Percentiles rank a stretch among this genome's conserved stretches.
phyloP scores from a whole-genome alignment of 2,888 invertebrate species.

The Tryphoninae sp. region DNA sequence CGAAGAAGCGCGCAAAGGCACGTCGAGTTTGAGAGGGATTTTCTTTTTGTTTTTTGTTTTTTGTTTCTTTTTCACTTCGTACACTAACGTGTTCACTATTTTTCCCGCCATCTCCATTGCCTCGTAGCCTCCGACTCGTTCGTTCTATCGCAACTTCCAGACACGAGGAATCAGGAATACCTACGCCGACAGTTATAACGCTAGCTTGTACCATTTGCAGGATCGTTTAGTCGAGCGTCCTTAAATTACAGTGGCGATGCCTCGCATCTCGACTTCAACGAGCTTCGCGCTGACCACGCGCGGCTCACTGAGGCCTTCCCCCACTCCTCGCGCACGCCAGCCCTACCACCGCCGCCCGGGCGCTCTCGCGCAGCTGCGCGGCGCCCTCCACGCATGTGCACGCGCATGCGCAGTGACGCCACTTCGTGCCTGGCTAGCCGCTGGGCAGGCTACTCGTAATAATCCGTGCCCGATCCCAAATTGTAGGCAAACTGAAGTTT shows the following conservation, averaged over 20 bases:
- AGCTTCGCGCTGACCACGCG: slow-evolving; percentile 10
- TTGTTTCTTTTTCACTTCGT: background rate
- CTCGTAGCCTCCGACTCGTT: slow-evolving; percentile 36
- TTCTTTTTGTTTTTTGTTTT: slow-evolving; percentile 17
- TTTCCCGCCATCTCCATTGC: slow-evolving; percentile 46
- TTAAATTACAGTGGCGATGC: slow-evolving; percentile 71
- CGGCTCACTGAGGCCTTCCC: background rate
- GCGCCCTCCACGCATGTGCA: too few species aligned
- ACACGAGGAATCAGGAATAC: slow-evolving; percentile 53
- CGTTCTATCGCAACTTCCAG: slow-evolving; percentile 22
- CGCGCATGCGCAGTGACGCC: too few species aligned
- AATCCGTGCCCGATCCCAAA: too few species aligned
- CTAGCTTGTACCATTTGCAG: slow-evolving; percentile 72
- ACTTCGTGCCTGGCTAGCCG: too few species aligned
- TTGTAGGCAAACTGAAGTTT: too few species aligned
- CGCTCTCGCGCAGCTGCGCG: too few species aligned
- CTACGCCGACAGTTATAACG: slow-evolving; percentile 74
- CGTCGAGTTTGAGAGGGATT: slow-evolving; percentile 45
- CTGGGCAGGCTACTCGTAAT: too few species aligned
- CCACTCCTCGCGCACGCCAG: background rate
- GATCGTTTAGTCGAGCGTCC: slow-evolving; percentile 74
- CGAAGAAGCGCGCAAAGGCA: slow-evolving; percentile 44
- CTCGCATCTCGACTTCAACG: slow-evolving; percentile 40
- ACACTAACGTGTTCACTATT: slow-evolving; percentile 45
- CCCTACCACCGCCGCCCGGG: background rate